Evolutionary conservation across 2,888 invertebrate species (phyloP).

Genomic region (Blastobasis adustella): DNA sequence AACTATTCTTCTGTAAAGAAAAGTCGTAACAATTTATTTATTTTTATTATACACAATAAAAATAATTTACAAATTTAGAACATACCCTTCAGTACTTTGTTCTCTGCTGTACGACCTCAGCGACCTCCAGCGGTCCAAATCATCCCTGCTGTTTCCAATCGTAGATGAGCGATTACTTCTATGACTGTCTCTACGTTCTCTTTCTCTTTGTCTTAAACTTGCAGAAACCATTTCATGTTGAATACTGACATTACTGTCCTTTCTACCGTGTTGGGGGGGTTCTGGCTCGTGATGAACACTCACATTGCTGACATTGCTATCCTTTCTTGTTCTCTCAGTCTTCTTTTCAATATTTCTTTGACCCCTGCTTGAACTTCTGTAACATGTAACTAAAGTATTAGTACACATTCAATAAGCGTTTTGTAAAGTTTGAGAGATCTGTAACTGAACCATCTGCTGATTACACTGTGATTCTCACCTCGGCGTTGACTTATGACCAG

Average conservation of each 20-base stretch:
- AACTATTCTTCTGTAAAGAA: constrained; percentile 53
- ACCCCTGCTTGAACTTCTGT: constrained; percentile 63
- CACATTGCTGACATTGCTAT: constrained; percentile 44
- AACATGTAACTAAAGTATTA: neutral
- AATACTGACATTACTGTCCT: constrained; percentile 57
- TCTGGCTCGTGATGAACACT: constrained; percentile 27
- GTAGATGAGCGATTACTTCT: constrained; percentile 64
- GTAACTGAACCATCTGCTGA: too few species aligned
- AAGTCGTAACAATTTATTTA: neutral
- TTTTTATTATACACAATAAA: too few species aligned
- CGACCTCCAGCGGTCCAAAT: constrained; percentile 64
- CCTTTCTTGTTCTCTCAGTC: constrained; percentile 49
- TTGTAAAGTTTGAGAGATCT: too few species aligned
- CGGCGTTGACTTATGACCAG: too few species aligned
- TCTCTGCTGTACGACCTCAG: constrained; percentile 65
- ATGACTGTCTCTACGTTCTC: constrained; percentile 57
- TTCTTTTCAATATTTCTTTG: constrained; percentile 54
- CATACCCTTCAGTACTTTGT: constrained; percentile 66
- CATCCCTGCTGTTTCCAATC: constrained; percentile 63
- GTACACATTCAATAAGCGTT: too few species aligned
- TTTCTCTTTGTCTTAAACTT: constrained; percentile 45
- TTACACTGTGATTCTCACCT: too few species aligned
- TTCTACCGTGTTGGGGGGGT: constrained; percentile 44
- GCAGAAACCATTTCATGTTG: constrained; percentile 45
- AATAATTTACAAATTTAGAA: neutral